Percentiles rank a stretch among this genome's conserved stretches.
Conservation (phyloP, 2,113 vertebrate genomes). For the Lophotis ruficrista region DNA sequence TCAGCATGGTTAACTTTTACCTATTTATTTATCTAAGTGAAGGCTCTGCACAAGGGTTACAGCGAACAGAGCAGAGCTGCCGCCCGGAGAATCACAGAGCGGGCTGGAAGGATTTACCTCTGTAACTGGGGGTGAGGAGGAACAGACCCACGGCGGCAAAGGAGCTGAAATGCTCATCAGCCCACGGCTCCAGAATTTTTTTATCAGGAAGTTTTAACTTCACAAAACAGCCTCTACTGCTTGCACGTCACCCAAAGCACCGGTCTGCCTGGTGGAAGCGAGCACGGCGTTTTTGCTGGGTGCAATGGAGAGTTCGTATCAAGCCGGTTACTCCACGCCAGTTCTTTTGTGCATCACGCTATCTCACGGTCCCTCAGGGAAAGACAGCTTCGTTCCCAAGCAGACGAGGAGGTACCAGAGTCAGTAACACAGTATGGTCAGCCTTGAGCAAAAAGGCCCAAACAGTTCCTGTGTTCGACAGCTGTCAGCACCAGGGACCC, state of each 20-base stretch:
- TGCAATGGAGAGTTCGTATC: not conserved
- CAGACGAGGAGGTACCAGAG: not conserved
- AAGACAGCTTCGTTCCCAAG: not conserved
- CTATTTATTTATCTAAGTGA: not conserved
- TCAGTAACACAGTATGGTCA: not conserved
- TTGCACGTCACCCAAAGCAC: not conserved
- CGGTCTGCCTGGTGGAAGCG: not conserved
- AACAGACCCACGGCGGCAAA: not conserved
- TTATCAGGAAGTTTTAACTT: not conserved
- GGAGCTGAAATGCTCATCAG: not conserved
- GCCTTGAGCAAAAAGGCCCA: not conserved
- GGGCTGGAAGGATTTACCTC: not conserved
- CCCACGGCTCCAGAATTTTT: not conserved
- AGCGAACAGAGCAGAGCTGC: not conserved
- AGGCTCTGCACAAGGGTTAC: not conserved
- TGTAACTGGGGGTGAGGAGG: not conserved
- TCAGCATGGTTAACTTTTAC: conserved; percentile 8
- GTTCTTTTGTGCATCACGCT: not conserved
- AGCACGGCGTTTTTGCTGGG: fast-evolving
- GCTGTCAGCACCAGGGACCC: not conserved
- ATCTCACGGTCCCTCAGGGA: not conserved
- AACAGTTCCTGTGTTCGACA: not conserved
- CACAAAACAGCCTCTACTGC: not conserved
- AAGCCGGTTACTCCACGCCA: not conserved
- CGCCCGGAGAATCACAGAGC: not conserved